Conservation (phyloP, 1,140 invertebrate species). For the Tetramorium simillimum region DNA sequence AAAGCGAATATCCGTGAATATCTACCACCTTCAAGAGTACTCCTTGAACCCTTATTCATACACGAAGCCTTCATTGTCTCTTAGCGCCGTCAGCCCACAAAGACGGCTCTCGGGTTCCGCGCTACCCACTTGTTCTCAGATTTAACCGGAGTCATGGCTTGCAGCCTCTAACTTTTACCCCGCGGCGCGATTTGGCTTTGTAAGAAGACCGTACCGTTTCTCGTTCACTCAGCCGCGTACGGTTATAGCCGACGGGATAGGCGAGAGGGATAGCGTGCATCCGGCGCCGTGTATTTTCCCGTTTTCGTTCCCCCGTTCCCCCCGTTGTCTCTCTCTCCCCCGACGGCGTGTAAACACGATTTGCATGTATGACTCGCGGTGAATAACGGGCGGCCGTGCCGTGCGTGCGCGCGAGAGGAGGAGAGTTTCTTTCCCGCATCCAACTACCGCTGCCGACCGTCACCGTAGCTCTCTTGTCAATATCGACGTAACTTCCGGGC, state of each 20-base stretch:
- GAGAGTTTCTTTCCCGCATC: conserved; percentile 4
- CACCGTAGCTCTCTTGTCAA: conserved; percentile 26
- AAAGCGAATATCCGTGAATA: not conserved
- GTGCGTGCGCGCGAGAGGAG: conserved; percentile 9
- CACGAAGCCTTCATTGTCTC: not conserved
- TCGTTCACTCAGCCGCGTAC: conserved; percentile 28
- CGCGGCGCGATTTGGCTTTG: conserved; percentile 40
- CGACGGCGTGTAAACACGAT: conserved; percentile 36
- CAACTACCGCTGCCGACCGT: not conserved
- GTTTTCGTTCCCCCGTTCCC: not conserved
- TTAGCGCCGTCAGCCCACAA: not conserved
- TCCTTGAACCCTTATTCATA: not conserved
- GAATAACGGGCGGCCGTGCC: conserved; percentile 1
- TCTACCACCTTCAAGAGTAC: not conserved
- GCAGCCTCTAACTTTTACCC: conserved; percentile 7
- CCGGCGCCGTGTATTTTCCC: conserved; percentile 31
- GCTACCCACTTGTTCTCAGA: conserved; percentile 22
- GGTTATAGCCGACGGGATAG: conserved; percentile 11
- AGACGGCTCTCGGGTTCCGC: conserved; percentile 12
- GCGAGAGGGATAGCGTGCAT: conserved; percentile 24
- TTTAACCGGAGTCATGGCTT: conserved; percentile 20
- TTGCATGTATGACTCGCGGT: conserved; percentile 49
- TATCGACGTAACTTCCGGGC: conserved; percentile 28
- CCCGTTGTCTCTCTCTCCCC: too few relatives aligned
- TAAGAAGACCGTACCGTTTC: conserved; percentile 42